Evolutionary conservation across 2,797 vertebrate species (phyloP), one percentile per base, ranked within the genome.

Genomic region (Sebastes minor): DNA sequence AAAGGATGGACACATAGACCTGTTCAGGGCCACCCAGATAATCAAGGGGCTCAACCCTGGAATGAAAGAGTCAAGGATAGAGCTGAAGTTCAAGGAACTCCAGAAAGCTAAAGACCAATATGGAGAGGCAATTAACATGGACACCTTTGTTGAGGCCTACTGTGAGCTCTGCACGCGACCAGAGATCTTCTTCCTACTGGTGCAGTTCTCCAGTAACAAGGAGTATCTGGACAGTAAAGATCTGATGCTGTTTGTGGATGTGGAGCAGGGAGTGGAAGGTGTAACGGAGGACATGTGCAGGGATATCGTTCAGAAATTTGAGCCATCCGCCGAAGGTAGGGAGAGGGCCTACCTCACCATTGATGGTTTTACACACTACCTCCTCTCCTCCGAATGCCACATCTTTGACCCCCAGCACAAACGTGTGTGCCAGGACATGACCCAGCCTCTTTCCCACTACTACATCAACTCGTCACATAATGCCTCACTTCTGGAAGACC

Each of bases 181-280:
- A 0, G 97, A 98, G 88, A 97, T 98, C 73, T 98, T 97, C 82
- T 98, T 98, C 86, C 91, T 98, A 60, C 88, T 98, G 83, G 96
- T 98, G 78, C 97, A 98, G 91, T 98, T 98, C 90, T 98, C 97
- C 80, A 98, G 97, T 93, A 97, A 98, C 95, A 98, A 98, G 90
- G 97, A 98, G 81, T 98, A 97, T 86, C 94, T 98, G 86, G 97
- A 97, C 85, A 95, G 96, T 79, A 98, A 97, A 90, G 97, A 98
- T 93, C 92, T 98, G 84, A 96, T 97, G 95, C 92, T 97, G 14
- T 98, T 98, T 70, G 94, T 98, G 59, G 97, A 98, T 80, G 97
- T 97, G 53, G 97, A 98, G 88, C 97, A 98, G 89, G 97, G 97
- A 56, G 97, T 98, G 82, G 97, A 98, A 85, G 96, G 95, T 2